Percentiles rank a stretch among this genome's conserved stretches.
phyloP scores from a whole-genome alignment of 2,113 vertebrate genomes.

The Zosterops lateralis region DNA sequence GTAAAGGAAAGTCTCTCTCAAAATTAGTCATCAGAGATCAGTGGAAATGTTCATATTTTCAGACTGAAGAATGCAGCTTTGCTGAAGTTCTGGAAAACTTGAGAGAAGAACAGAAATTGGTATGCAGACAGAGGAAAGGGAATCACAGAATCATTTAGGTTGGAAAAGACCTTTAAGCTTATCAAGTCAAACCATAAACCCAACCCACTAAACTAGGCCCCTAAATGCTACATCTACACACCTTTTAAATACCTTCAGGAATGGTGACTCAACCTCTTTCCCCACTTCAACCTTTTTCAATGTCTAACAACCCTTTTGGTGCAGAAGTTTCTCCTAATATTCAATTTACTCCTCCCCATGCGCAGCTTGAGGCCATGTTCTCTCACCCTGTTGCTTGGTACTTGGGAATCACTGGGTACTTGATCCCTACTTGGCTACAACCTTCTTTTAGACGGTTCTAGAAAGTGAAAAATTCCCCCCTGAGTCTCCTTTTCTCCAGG shows the following conservation, averaged over 20 bases:
- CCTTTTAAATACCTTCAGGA: not conserved
- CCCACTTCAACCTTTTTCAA: not conserved
- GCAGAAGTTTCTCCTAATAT: not conserved
- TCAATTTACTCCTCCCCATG: not conserved
- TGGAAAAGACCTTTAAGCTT: not conserved
- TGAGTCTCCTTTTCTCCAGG: not conserved
- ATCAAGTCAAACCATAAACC: not conserved
- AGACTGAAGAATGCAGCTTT: not conserved
- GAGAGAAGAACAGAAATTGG: not conserved
- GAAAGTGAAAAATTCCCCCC: no score
- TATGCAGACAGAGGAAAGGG: not conserved
- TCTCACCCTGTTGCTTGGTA: not conserved
- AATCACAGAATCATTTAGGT: not conserved
- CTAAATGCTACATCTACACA: not conserved
- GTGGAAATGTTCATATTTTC: not conserved
- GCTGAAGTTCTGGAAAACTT: not conserved
- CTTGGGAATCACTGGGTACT: not conserved
- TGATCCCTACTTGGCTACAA: not conserved
- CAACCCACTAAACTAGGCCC: not conserved
- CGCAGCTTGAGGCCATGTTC: rapidly evolving
- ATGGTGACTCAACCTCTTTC: not conserved
- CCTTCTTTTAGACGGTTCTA: not conserved
- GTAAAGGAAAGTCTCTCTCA: not conserved
- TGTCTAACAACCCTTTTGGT: not conserved
- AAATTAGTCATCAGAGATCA: not conserved